phyloP scores from a whole-genome alignment of 2,113 vertebrate species.

The Atrichornis clamosus region DNA sequence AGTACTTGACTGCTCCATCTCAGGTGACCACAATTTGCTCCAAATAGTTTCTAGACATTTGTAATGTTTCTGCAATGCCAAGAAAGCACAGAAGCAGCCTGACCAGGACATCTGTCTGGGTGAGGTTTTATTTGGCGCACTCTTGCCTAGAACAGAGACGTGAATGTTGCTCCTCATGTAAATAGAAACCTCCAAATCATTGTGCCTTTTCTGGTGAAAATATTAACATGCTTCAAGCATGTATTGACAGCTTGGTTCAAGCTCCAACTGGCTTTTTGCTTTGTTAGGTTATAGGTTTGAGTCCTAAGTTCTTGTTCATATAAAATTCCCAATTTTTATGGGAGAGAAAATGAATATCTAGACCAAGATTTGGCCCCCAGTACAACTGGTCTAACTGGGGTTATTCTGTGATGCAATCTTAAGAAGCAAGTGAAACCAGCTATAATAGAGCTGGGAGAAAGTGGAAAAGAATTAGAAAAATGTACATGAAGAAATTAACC shows the following conservation, averaged over 20 bases:
- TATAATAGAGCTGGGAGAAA: not conserved
- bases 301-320: not conserved
- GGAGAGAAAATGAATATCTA: not conserved
- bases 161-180: accelerated
- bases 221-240: accelerated
- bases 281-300: not conserved
- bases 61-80: accelerated
- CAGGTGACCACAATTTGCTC: not conserved
- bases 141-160: not conserved
- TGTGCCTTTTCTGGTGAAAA: not conserved
- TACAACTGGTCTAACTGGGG: not conserved
- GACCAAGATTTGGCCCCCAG: not conserved
- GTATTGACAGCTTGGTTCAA: accelerated
- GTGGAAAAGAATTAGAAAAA: not conserved
- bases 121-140: not conserved
- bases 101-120: not conserved
- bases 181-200: not conserved
- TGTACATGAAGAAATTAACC: not conserved
- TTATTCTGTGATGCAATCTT: not conserved
- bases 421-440: not conserved
- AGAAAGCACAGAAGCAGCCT: not conserved
- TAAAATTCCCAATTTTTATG: not conserved
- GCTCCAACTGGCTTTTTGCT: not conserved
- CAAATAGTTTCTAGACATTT: not conserved
- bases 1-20: not conserved